phyloP scores from a whole-genome alignment of 2,888 invertebrate species.

The Pelosia muscerda region DNA sequence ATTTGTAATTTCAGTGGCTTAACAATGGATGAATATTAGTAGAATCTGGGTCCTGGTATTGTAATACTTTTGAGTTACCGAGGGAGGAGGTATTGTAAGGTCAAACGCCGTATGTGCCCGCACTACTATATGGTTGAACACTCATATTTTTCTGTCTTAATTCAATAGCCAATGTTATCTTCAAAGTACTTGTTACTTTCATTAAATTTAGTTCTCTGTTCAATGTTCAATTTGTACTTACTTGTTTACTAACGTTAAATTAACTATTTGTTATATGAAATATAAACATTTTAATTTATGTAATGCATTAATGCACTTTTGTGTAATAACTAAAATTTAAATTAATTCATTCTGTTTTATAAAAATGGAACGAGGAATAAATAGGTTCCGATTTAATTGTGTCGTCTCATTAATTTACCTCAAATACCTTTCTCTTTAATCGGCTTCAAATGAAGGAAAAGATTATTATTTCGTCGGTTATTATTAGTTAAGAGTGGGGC shows the following conservation, averaged over 20 bases:
- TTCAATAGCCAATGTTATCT: conserved; percentile 53
- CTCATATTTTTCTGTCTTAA: not conserved
- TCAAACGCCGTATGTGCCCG: not conserved
- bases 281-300: conserved; percentile 63
- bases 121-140: not conserved
- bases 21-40: no score
- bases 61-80: not conserved
- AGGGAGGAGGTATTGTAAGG: not conserved
- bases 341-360: conserved; percentile 75
- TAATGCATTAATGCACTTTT: conserved; percentile 79
- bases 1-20: no score
- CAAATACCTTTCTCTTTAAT: not conserved
- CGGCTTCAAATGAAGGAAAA: not conserved
- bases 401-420: conserved; percentile 42
- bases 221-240: conserved; percentile 64
- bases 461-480: no score
- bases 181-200: conserved; percentile 63
- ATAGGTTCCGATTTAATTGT: conserved; percentile 62
- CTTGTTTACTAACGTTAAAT: conserved; percentile 70
- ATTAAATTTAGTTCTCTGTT: conserved; percentile 62
- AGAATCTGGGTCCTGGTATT: no score
- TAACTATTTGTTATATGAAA: conserved; percentile 61
- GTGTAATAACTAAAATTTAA: conserved; percentile 70
- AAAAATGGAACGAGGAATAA: conserved; percentile 73
- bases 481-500: no score